Evolutionary conservation across 1,140 invertebrate species (phyloP), one percentile per base, ranked within the genome.

Genomic region (Micrasema longulum): DNA sequence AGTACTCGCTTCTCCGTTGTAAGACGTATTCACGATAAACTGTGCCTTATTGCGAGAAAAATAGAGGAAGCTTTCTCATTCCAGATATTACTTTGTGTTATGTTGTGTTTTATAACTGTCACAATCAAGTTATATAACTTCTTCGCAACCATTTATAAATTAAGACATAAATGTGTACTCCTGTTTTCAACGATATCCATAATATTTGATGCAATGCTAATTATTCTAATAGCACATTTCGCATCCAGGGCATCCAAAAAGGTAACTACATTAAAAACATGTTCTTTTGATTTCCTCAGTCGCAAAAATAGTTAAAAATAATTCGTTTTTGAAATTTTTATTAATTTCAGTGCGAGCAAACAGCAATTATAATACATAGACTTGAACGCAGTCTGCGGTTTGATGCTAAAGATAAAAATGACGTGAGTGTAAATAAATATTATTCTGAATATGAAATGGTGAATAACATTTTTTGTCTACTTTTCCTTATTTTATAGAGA

Each of bases 1-100:
- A 69, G 63, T 14, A 65, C 64, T 20, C 55, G 62, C 43, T 64
- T 75, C n/a, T 45, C 36, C 2, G 65, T 68, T 5, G 36, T 70
- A 0, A 75, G 69, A 22, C 52, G 69, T 35, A 64, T 71, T 10
- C 69, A 75, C 31, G 69, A 75, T 11, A 75, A 60, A 35, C 20
- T 75, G 18, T 71, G 73, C 41, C 31, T 22, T 10, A 10, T 71
- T 5, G 52, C 55, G 6, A 71, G 45, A 31, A 45, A 71, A 18
- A 22, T 43, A 1, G 72, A 55, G 26, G 22, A 67, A n/a, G 14
- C 69, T 7, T 74, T 52, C 36, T 11, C 68, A 11, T 66, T 60
- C n/a, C 57, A 45, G 10, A 10, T 71, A 22, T 10, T 74, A 9
- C 38, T 70, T 1, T 67, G 70, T n/a, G 63, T 74, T 16, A 20